Base-by-base conservation (phyloP, 1,140 invertebrate species). In the Psix sp. region DNA sequence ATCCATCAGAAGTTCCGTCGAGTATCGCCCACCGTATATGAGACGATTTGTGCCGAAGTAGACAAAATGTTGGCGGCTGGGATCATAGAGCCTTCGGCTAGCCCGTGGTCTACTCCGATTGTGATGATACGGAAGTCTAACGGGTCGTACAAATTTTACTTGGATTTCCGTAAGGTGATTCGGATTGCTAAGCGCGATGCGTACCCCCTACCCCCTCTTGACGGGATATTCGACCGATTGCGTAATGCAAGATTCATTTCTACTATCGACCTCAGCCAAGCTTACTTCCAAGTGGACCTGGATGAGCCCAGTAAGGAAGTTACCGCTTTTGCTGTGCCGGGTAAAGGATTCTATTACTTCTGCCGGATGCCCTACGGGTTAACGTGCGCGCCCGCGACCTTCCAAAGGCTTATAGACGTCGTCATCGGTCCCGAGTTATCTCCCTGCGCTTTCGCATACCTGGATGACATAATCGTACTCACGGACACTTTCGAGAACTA, bases 361-460 rank as follows among this genome's bases (percentile, higher is more conserved):
- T n/a, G 29, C 9, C 72, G 78, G 0, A 78, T 86, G 56, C 81
- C 83, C 4, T 86, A 85, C 51, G 87, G 87, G 1, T 71, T 88
- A n/a, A 63, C 43, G 3, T 24, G 48, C 7, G 46, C 51, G 1
- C 79, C 78, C 5, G 74, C 79, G 5, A 82, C 79, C 0, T 85
- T 79, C 48, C 77, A 80, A 39, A 33, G 81, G 5, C 7, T 78
- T 1, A 77, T 81, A 4, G 72, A 79, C 38, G 4, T 46, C 1
- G 11, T 84, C 6, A 18, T 40, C 0, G 60, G 56, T 15, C 11
- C 21, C 0, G 40, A 62, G 13, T n/a, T 62, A 24, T 2, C 1
- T 35, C 15, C 40, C 3, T 24, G 17, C 11, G 66, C 62, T 0
- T 74, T 76, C 21, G 42, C 38, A 0, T 80, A 80, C 39, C 39